Percentiles rank a stretch among this genome's conserved stretches.
Evolutionary conservation across 2,113 vertebrate genomes (phyloP).

Genomic region (Solenodon paradoxus): DNA sequence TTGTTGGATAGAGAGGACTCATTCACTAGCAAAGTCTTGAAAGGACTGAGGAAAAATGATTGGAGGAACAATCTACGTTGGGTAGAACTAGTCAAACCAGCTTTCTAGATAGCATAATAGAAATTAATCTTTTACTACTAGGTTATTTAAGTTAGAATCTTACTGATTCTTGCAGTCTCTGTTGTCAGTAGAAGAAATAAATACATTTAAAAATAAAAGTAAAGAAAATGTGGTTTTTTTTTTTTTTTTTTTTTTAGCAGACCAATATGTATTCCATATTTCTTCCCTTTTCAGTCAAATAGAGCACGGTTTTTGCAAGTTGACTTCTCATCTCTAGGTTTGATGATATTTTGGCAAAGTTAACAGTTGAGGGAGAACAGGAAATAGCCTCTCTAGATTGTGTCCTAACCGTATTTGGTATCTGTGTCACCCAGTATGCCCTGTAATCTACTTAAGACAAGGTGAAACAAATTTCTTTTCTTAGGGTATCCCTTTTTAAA

Average conservation of each 20-base stretch:
- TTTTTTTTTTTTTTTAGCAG: not conserved
- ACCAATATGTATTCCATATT: not conserved
- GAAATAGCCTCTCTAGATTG: not conserved
- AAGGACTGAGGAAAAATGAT: not conserved
- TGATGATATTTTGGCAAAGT: not conserved
- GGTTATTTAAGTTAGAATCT: not conserved
- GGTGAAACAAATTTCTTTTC: constrained; percentile 1
- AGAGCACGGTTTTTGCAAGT: not conserved
- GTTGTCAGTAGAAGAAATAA: not conserved
- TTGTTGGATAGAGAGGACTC: not conserved
- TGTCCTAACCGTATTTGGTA: not conserved
- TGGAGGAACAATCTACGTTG: not conserved
- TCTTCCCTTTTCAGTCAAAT: not conserved
- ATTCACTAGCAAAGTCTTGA: not conserved
- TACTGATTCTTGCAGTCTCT: not conserved
- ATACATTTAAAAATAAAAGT: not conserved
- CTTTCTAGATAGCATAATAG: not conserved
- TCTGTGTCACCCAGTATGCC: not conserved
- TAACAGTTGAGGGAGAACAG: not conserved
- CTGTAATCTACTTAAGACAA: not conserved
- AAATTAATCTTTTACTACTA: not conserved
- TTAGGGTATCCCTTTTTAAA: not conserved
- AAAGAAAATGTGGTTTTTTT: not conserved
- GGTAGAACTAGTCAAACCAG: not conserved
- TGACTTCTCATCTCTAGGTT: not conserved